Evolutionary conservation across 1,140 invertebrate species (phyloP).

Genomic region (Pseudomyrmex concolor): DNA sequence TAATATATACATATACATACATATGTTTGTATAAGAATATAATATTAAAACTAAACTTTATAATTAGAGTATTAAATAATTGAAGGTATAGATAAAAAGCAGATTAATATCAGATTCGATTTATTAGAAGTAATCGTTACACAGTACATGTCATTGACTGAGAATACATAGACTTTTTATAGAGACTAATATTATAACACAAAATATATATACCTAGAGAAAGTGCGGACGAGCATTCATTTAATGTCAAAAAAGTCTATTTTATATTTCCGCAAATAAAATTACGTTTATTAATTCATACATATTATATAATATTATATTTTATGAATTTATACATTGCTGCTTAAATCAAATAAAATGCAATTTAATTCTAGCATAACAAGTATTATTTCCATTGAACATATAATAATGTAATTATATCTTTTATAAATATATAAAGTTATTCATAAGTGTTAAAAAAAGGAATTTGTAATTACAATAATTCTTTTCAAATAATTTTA

Average conservation of each 20-base stretch:
- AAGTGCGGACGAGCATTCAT: constrained; percentile 65
- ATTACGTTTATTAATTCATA: constrained; percentile 28
- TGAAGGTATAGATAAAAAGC: background rate
- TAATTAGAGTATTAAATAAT: too few relatives aligned
- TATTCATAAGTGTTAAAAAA: background rate
- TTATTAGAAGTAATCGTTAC: constrained; percentile 82
- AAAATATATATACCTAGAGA: constrained; percentile 80
- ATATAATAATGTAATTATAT: constrained; percentile 11
- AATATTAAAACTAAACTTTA: too few relatives aligned
- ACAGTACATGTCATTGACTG: constrained; percentile 74
- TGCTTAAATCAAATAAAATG: background rate
- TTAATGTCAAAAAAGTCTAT: constrained; percentile 52
- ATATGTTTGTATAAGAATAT: too few relatives aligned
- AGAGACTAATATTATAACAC: constrained; percentile 82
- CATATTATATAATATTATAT: constrained; percentile 44
- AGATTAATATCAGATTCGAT: constrained; percentile 69
- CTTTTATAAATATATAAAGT: constrained; percentile 3
- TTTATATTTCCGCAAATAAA: constrained; percentile 57
- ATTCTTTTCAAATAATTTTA: constrained; percentile 24
- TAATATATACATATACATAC: too few relatives aligned
- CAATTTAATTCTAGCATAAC: constrained; percentile 34
- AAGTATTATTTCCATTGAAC: background rate
- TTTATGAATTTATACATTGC: constrained; percentile 22
- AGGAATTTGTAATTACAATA: constrained; percentile 25
- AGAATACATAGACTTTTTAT: constrained; percentile 77